Conservation (phyloP, 2,888 invertebrate species). For the Diplazon laetatorius region DNA sequence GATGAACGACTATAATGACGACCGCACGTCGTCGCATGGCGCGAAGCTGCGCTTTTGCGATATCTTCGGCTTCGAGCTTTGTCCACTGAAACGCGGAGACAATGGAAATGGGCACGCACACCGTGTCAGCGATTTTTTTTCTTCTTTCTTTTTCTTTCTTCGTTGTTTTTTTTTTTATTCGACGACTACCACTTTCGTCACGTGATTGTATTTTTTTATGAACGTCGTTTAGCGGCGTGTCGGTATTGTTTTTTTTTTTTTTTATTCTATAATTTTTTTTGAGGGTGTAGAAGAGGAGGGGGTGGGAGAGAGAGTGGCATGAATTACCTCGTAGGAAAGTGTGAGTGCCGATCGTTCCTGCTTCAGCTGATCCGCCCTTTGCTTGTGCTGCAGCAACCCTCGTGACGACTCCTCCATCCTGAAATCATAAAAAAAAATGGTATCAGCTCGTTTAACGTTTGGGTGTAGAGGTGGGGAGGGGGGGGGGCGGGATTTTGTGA, state of each 20-base stretch:
- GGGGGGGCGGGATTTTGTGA: too few species aligned
- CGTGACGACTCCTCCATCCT: conserved; percentile 92
- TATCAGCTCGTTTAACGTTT: conserved; percentile 8
- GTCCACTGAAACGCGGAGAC: conserved; percentile 44
- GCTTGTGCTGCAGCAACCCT: conserved; percentile 89
- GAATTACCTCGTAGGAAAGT: conserved; percentile 89
- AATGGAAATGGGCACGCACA: conserved; percentile 25
- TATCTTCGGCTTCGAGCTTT: conserved; percentile 49
- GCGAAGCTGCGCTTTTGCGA: conserved; percentile 49
- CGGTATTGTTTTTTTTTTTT: conserved; percentile 32
- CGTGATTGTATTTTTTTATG: conserved; percentile 25
- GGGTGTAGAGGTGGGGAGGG: too few species aligned
- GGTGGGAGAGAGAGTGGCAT: not conserved
- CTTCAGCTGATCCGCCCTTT: conserved; percentile 89
- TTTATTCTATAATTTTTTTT: too few species aligned
- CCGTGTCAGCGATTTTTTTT: conserved; percentile 57
- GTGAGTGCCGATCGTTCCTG: conserved; percentile 89
- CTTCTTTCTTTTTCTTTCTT: conserved; percentile 22
- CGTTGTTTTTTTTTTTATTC: too few species aligned
- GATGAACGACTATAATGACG: conserved; percentile 61
- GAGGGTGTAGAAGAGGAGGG: too few species aligned
- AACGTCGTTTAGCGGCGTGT: conserved; percentile 37
- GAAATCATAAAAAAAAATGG: conserved; percentile 69
- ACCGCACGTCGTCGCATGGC: conserved; percentile 9
- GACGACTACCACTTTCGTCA: conserved; percentile 5